phyloP scores from a whole-genome alignment of 2,797 vertebrate genomes.

The Cryptoblepharus egeriae region DNA sequence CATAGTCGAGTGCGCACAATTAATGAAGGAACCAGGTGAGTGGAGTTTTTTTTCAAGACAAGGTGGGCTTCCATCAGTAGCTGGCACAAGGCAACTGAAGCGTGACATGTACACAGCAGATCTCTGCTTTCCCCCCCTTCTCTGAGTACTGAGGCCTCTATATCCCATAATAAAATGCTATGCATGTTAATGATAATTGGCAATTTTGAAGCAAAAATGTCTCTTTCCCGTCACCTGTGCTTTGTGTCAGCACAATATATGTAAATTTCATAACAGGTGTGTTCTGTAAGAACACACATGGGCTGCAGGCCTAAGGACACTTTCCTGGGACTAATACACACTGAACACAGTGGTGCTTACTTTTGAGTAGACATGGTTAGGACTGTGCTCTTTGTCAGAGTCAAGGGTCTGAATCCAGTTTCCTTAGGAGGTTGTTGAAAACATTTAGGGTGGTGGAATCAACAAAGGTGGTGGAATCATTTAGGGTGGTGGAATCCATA shows the following conservation, averaged over 20 bases:
- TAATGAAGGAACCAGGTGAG: constrained; percentile 57
- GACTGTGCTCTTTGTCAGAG: too few species aligned
- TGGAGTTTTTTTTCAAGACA: constrained; percentile 32
- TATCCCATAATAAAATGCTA: constrained; percentile 30
- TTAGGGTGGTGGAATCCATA: constrained; percentile 4
- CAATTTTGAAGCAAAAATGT: not conserved
- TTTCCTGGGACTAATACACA: too few species aligned
- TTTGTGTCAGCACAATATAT: not conserved
- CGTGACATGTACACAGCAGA: constrained; percentile 46
- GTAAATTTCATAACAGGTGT: constrained; percentile 42
- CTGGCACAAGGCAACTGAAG: constrained; percentile 37
- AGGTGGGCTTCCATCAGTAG: constrained; percentile 31
- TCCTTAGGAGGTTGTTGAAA: constrained; percentile 9
- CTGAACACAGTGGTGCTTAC: too few species aligned
- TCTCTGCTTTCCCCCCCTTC: not conserved
- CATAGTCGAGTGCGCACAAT: constrained; percentile 36
- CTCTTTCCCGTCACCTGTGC: not conserved
- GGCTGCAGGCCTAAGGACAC: too few species aligned
- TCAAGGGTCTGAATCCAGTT: not conserved
- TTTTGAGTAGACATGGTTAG: too few species aligned
- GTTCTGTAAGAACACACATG: constrained; percentile 27
- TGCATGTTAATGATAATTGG: constrained; percentile 20
- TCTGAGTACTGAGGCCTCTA: constrained; percentile 21
- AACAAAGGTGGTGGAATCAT: constrained; percentile 14
- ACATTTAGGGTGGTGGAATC: constrained; percentile 7